Base-by-base conservation (phyloP, 2,888 invertebrate genomes). In the Petrolisthes cinctipes region DNA sequence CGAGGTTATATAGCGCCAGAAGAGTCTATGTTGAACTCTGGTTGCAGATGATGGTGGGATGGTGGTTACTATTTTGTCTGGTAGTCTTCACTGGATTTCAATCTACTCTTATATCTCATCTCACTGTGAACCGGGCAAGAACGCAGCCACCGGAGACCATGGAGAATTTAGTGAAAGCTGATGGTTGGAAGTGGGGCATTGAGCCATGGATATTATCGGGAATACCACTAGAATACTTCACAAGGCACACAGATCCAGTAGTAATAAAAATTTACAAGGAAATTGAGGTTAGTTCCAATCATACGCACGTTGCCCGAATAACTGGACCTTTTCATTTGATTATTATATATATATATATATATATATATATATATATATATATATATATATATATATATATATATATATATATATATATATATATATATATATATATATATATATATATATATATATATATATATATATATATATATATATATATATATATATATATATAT, bases 31-130 rank as follows among this genome's bases (percentile, higher is more conserved):
- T 37, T 37, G 37, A 37, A 37, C 37, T 37, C 37, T 37, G 37
- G 2, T 37, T 37, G 2, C 71, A 71, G 71, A 20, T 71, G 6
- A 6, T 71, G n/a, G 71, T 71, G 17, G 71, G 71, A 20, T 71
- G 11, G 11, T 71, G 71, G 71, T n/a, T 71, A 4, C 6, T 71
- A 6, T 71, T 71, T 20, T 71, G 71, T n/a, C 71, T 71, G 17
- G 20, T 71, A 14, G 1, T 71, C 20, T 71, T 20, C 14, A 71
- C 71, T 71, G 71, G 71, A 4, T 71, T 71, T 20, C 14, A 71
- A 20, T 71, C 71, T 4, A 75, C 86, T 68, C 81, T 86, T 7
- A 71, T 86, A 14, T 71, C 86, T 9, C 86, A 86, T 37, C 86
- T 86, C 56, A 81, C 86, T 51, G 61, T 86, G n/a, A 81, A 75